Evolutionary conservation across 1,140 invertebrate genomes (phyloP).

Genomic region (Penaeus indicus): DNA sequence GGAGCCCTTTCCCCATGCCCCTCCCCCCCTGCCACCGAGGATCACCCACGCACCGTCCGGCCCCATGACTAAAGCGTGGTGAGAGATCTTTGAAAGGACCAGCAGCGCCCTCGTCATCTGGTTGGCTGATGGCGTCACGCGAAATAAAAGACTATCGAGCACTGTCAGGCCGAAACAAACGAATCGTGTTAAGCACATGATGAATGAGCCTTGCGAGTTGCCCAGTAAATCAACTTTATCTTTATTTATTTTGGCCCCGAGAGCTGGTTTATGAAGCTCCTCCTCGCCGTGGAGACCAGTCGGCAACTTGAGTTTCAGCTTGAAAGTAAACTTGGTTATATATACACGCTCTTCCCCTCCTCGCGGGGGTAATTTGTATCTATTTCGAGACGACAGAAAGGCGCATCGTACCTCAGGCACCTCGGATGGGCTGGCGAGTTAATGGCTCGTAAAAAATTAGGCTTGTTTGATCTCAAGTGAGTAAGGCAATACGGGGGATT

Average conservation of each 20-base stretch:
- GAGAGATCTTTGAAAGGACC: not conserved
- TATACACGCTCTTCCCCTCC: slow-evolving; percentile 8
- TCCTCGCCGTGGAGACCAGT: not conserved
- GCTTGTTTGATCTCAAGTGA: slow-evolving; percentile 58
- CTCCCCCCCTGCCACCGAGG: too few relatives aligned
- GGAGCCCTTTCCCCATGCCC: too few relatives aligned
- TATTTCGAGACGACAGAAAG: slow-evolving; percentile 8
- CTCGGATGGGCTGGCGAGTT: slow-evolving; percentile 44
- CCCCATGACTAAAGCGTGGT: not conserved
- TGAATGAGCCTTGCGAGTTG: slow-evolving; percentile 14
- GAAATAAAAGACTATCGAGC: slow-evolving; percentile 28
- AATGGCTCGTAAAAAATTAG: slow-evolving; percentile 60
- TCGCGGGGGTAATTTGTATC: slow-evolving; percentile 27
- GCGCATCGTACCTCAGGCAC: slow-evolving; percentile 42
- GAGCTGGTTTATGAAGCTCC: too few relatives aligned
- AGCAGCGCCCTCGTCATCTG: slow-evolving; percentile 10
- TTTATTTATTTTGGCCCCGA: slow-evolving; percentile 2
- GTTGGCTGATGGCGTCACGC: slow-evolving; percentile 22
- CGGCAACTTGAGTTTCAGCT: not conserved
- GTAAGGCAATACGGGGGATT: slow-evolving; percentile 50
- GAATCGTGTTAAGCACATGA: slow-evolving; percentile 28
- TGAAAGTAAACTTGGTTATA: slow-evolving; percentile 18
- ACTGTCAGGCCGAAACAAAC: slow-evolving; percentile 13
- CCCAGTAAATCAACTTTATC: slow-evolving; percentile 6
- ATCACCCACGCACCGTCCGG: too few relatives aligned